These are phyloP conservation scores for Monomorium pharaonis DNA, from an alignment of 1,140 invertebrate genomes.

Conservation along the genomic window DNA sequence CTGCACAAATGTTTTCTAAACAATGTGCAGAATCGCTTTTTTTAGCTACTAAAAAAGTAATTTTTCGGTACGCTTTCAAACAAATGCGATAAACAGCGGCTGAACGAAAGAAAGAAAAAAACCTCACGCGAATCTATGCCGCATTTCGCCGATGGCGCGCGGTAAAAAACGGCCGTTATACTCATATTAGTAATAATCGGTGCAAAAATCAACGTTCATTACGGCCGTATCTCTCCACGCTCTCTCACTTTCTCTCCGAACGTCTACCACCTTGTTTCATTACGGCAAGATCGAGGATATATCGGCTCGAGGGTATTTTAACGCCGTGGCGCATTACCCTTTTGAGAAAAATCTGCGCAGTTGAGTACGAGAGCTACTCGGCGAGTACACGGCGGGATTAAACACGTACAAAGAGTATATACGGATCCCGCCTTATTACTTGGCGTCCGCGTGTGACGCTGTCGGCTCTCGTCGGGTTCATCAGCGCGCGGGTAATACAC, in stretches of 20 bases:
- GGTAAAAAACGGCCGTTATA: neutral
- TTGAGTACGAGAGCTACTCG: constrained; percentile 8
- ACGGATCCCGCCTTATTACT: constrained; percentile 64
- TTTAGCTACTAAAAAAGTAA: neutral
- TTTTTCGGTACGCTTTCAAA: neutral
- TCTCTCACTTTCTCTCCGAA: neutral
- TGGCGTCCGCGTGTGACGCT: constrained; percentile 56
- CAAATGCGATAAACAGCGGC: neutral
- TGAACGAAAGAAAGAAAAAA: neutral
- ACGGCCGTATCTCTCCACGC: neutral
- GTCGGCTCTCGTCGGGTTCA: constrained; percentile 46
- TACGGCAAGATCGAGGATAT: constrained; percentile 39
- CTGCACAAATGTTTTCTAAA: constrained; percentile 3
- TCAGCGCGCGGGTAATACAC: constrained; percentile 66
- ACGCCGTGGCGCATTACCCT: constrained; percentile 41
- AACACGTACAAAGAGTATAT: constrained; percentile 61
- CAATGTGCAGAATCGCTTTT: neutral
- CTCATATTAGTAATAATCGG: constrained; percentile 11
- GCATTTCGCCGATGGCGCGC: neutral
- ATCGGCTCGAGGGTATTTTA: constrained; percentile 56
- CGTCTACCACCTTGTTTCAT: neutral
- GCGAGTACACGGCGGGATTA: constrained; percentile 50
- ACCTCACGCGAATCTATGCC: neutral
- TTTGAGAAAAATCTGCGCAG: constrained; percentile 59
- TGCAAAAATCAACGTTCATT: neutral